Evolutionary conservation across 2,797 vertebrate species (phyloP).

Genomic region (Parauchenoglanis punctatus): DNA sequence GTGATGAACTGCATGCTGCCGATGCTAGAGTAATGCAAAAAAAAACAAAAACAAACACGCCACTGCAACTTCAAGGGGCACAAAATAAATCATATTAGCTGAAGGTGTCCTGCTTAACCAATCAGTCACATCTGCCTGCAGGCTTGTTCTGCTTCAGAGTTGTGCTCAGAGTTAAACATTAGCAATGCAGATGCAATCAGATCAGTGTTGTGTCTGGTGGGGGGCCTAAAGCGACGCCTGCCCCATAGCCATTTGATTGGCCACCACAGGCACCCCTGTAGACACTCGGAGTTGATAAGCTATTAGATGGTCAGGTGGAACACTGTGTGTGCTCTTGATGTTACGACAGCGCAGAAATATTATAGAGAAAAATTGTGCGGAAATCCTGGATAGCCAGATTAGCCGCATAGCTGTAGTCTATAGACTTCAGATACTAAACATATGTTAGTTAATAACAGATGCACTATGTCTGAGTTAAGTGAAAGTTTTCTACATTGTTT

Average conservation of each 20-base stretch:
- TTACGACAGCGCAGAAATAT: not conserved
- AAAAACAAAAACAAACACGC: not conserved
- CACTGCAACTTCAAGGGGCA: not conserved
- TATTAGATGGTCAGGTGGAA: not conserved
- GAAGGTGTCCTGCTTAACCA: not conserved
- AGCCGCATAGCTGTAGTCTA: too few species aligned
- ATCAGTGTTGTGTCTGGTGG: not conserved
- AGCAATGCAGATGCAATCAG: slow-evolving; percentile 39
- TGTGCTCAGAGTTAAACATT: not conserved
- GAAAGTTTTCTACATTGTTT: not conserved
- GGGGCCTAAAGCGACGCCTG: not conserved
- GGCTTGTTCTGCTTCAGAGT: not conserved
- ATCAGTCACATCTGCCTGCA: slow-evolving; percentile 1
- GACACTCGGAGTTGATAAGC: not conserved
- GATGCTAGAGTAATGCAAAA: not conserved
- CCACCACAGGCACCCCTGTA: not conserved
- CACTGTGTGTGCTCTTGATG: too few species aligned
- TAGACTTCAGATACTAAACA: not conserved
- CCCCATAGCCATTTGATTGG: slow-evolving; percentile 1
- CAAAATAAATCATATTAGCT: slow-evolving; percentile 21
- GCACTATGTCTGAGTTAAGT: not conserved
- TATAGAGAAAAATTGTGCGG: not conserved
- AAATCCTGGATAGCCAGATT: not conserved
- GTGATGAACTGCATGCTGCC: not conserved
- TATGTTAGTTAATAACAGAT: not conserved